Conservation (phyloP, 2,888 invertebrate genomes). For the Gortyna flavago region DNA sequence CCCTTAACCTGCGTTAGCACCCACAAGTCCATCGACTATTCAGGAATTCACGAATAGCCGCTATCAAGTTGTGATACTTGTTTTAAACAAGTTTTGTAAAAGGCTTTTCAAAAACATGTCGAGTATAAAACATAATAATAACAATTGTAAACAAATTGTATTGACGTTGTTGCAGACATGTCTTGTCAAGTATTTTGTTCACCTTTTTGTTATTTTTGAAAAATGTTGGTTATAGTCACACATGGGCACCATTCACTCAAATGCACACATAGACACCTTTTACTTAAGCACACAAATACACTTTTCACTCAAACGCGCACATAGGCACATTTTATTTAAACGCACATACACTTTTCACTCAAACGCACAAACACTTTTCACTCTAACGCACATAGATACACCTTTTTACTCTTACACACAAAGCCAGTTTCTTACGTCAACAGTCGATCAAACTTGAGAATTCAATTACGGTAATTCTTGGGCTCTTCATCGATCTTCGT, state of each 20-base stretch:
- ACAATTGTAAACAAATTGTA: background rate
- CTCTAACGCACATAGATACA: conserved; percentile 5
- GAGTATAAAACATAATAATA: background rate
- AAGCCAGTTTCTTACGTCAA: background rate
- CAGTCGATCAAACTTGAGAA: conserved; percentile 53
- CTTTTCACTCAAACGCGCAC: background rate
- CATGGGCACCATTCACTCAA: background rate
- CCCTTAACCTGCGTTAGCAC: background rate
- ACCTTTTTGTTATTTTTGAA: background rate
- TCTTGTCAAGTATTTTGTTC: background rate
- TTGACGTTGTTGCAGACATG: background rate
- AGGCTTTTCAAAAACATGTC: background rate
- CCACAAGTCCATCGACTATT: background rate
- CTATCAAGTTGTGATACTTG: background rate
- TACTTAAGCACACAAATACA: background rate
- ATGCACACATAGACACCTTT: background rate
- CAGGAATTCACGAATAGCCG: background rate
- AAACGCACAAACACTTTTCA: background rate
- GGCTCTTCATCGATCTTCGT: conserved; percentile 46
- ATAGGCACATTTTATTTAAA: background rate
- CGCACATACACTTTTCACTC: background rate
- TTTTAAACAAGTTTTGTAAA: background rate
- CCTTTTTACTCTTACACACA: background rate
- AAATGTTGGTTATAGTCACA: too few species aligned
- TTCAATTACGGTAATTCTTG: conserved; percentile 53